phyloP scores from a whole-genome alignment of 2,113 vertebrate species.

The Geothlypis trichas region DNA sequence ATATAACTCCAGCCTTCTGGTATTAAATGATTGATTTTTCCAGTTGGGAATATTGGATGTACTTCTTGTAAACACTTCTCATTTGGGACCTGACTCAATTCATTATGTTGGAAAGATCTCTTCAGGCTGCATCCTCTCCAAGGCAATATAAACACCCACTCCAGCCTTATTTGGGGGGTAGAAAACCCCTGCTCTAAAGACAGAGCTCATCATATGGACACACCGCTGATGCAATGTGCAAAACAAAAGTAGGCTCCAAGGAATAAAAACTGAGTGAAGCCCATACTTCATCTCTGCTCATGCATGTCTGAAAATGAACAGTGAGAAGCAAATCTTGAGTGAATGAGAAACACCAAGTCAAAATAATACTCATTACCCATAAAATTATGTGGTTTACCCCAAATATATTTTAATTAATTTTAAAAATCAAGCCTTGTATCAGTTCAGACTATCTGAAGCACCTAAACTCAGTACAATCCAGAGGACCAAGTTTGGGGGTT shows the following conservation, averaged over 20 bases:
- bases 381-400: neutral
- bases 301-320: neutral
- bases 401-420: neutral
- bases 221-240: neutral
- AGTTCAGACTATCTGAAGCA: neutral
- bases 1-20: neutral
- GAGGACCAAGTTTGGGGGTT: neutral
- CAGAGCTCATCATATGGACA: neutral
- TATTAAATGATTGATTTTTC: neutral
- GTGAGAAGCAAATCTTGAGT: neutral
- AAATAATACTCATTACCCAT: neutral
- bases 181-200: neutral
- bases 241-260: neutral
- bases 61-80: neutral
- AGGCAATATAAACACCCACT: neutral
- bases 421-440: neutral
- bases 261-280: neutral
- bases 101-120: neutral
- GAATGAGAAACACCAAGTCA: neutral
- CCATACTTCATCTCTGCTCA: neutral
- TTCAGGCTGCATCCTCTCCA: neutral
- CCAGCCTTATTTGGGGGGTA: neutral
- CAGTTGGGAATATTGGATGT: neutral
- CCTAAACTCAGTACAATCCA: neutral
- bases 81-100: neutral